Conservation (phyloP, 2,888 invertebrate species). For the Dasysyrphus albostriatus region DNA sequence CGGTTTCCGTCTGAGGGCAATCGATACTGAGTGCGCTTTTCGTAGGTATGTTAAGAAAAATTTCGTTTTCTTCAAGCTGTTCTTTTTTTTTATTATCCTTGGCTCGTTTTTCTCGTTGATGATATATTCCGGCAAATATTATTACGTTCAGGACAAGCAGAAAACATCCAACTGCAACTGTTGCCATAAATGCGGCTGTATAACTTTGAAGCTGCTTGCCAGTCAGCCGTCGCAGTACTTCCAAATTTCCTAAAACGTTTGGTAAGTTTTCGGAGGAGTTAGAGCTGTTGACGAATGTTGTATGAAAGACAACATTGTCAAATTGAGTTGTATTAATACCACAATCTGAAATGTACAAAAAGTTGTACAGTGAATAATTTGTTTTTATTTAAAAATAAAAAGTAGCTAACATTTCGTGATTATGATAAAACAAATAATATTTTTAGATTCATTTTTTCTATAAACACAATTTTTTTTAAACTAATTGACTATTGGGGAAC, state of each 20-base stretch:
- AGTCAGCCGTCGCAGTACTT: constrained; percentile 90
- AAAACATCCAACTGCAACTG: constrained; percentile 94
- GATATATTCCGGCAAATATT: constrained; percentile 95
- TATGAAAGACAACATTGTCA: constrained; percentile 77
- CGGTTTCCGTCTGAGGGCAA: constrained; percentile 25
- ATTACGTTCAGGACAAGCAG: constrained; percentile 91
- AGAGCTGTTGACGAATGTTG: constrained; percentile 42
- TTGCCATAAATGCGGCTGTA: constrained; percentile 94
- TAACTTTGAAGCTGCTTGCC: constrained; percentile 93
- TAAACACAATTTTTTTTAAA: too few species aligned
- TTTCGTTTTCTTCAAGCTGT: constrained; percentile 85
- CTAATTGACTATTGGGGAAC: too few species aligned
- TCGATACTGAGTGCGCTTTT: constrained; percentile 26
- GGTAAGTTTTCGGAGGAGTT: constrained; percentile 45
- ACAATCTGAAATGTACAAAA: constrained; percentile 85
- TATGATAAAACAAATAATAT: too few species aligned
- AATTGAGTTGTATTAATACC: constrained; percentile 87
- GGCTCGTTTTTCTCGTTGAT: constrained; percentile 89
- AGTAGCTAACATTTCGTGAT: background rate
- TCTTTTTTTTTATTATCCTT: constrained; percentile 90
- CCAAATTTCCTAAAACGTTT: constrained; percentile 85
- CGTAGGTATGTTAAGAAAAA: constrained; percentile 78
- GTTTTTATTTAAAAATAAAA: background rate
- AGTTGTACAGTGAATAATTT: background rate
- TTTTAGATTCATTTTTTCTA: too few species aligned